Conservation (phyloP, 2,113 vertebrate species). For the Seriola quinqueradiata region DNA sequence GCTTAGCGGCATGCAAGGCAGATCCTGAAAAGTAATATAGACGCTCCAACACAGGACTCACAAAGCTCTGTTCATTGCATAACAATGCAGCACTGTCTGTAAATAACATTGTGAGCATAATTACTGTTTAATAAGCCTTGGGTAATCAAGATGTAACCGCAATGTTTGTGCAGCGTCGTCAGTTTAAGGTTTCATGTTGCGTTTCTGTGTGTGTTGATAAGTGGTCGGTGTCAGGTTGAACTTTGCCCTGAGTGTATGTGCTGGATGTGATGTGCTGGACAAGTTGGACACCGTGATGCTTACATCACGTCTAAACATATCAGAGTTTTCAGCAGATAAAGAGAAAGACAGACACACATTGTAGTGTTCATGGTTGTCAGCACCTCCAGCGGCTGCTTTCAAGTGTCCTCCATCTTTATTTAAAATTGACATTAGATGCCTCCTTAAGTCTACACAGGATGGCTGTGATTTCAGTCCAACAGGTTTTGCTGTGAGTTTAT, state of each 20-base stretch:
- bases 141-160: background rate
- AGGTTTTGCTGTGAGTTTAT: background rate
- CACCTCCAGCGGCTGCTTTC: background rate
- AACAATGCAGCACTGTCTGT: conserved; percentile 40
- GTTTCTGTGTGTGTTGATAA: background rate
- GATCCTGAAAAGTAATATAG: conserved; percentile 50
- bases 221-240: conserved; percentile 11
- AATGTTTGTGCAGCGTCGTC: conserved; percentile 5
- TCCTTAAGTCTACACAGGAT: background rate
- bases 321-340: background rate
- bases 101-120: conserved; percentile 43
- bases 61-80: conserved; percentile 40
- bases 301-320: conserved; percentile 4
- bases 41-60: conserved; percentile 14
- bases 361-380: background rate
- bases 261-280: conserved; percentile 22
- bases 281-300: conserved; percentile 3
- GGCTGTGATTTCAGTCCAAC: background rate
- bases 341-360: background rate
- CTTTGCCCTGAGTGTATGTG: conserved; percentile 24
- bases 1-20: conserved; percentile 66
- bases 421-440: background rate
- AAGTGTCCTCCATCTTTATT: background rate
- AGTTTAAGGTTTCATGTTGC: background rate
- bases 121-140: conserved; percentile 19